Evolutionary conservation across 2,888 invertebrate genomes (phyloP).

Genomic region (Thymelicus acteon): DNA sequence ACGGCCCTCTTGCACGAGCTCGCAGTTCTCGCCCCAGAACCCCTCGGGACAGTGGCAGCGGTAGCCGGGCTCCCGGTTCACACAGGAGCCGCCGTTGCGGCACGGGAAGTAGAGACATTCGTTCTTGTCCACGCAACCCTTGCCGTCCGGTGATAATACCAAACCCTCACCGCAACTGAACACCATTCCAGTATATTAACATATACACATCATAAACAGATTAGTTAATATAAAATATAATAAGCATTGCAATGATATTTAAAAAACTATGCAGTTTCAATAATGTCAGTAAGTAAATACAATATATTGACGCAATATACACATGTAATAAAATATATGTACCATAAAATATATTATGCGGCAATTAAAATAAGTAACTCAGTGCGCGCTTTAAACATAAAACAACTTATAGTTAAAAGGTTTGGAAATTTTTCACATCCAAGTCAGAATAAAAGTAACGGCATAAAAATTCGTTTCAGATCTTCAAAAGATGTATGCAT

Average conservation of each 20-base stretch:
- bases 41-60: slow-evolving; percentile 96
- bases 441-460: slow-evolving; percentile 23
- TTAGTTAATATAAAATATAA: slow-evolving; percentile 37
- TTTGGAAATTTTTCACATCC: slow-evolving; percentile 15
- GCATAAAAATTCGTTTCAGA: slow-evolving; percentile 17
- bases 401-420: slow-evolving; percentile 26
- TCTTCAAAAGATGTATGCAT: slow-evolving; percentile 20
- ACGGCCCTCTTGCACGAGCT: slow-evolving; percentile 96
- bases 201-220: slow-evolving; percentile 44
- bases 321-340: slow-evolving; percentile 19
- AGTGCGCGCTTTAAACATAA: slow-evolving; percentile 49
- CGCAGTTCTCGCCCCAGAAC: slow-evolving; percentile 97
- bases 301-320: slow-evolving; percentile 16
- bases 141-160: slow-evolving; percentile 94
- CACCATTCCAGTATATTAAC: slow-evolving; percentile 67
- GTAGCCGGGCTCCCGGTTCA: slow-evolving; percentile 95
- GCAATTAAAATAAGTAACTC: slow-evolving; percentile 44
- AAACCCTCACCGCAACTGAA: slow-evolving; percentile 96
- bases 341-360: slow-evolving; percentile 29
- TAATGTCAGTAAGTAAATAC: slow-evolving; percentile 10
- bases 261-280: neutral
- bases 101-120: slow-evolving; percentile 98
- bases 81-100: slow-evolving; percentile 96
- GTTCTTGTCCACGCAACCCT: slow-evolving; percentile 97
- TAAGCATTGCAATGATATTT: slow-evolving; percentile 16